Evolutionary conservation across 2,888 invertebrate genomes (phyloP), one percentile per base, ranked within the genome.

Genomic region (Euspilapteryx auroguttella): DNA sequence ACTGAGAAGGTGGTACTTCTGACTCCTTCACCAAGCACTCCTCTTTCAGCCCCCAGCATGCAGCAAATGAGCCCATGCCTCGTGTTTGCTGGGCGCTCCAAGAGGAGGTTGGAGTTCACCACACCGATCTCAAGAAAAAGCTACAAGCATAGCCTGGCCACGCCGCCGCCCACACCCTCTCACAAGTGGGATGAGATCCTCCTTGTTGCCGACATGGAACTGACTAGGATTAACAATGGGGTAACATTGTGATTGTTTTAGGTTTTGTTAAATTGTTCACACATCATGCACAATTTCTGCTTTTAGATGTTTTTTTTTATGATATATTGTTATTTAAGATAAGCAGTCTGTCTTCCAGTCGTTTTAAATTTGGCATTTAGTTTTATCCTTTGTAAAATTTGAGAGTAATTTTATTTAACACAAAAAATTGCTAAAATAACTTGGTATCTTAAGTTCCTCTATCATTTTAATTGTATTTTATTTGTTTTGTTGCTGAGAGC

Each of bases 111-210:
- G 30, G 73, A 73, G 42, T 77, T 77, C 39, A 62, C 64, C 4
- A 59, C 64, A 36, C 62, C 69, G 24, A 57, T 47, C 35, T 45
- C 53, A 34, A 58, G 59, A 40, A 64, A 53, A 39, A 56, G 59
- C 37, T 36, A 47, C 36, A 62, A 62, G 34, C 50, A 68, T 22
- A 52, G 63, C 35, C 55, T 71, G 14, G 55, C 57, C 30, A 64
- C 65, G 31, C 68, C 71, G 35, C 69, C 65, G 34, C 62, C 68
- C 40, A 69, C 73, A 21, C 69, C 71, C 23, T 71, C 71, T 34
- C 75, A 78, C 42, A 69, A 78, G 37, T 79, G 79, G 71, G 76
- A 79, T 56, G 78, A 79, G 40, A 79, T 80, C 39, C 51, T 79
- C 24, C 63, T 75, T 42, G 79, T 79, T 12, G 79, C 76, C 20